Evolutionary conservation across 2,888 invertebrate genomes (phyloP).

Genomic region (Leptinotarsa tumamoca): DNA sequence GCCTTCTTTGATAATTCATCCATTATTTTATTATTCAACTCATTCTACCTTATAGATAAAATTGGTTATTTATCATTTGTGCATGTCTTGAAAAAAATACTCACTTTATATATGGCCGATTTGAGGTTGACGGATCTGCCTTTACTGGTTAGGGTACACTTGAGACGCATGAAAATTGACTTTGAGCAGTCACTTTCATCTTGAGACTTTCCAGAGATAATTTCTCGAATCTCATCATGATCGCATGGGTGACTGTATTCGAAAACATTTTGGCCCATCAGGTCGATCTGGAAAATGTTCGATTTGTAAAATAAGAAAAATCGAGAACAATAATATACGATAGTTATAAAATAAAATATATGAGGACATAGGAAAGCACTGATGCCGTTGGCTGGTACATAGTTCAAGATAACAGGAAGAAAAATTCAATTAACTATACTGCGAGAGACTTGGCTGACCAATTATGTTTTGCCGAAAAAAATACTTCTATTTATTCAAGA

Average conservation of each 20-base stretch:
- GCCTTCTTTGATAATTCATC: no score
- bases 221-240: conserved; percentile 86
- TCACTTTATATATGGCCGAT: conserved; percentile 94
- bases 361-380: no score
- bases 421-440: no score
- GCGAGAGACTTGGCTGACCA: no score
- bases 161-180: conserved; percentile 85
- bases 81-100: conserved; percentile 31
- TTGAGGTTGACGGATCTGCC: conserved; percentile 96
- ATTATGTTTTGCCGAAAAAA: no score
- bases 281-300: conserved; percentile 81
- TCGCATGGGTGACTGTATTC: conserved; percentile 97
- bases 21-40: no score
- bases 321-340: neutral
- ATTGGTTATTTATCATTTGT: neutral
- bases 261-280: conserved; percentile 94
- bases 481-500: no score
- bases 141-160: conserved; percentile 94
- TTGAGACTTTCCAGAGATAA: conserved; percentile 68
- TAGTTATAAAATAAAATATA: no score
- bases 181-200: conserved; percentile 68
- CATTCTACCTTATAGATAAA: no score
- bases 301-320: neutral
- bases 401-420: no score
- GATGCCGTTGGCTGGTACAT: no score